Evolutionary conservation across 2,113 vertebrate genomes (phyloP).

Genomic region (Apeltes quadracus): DNA sequence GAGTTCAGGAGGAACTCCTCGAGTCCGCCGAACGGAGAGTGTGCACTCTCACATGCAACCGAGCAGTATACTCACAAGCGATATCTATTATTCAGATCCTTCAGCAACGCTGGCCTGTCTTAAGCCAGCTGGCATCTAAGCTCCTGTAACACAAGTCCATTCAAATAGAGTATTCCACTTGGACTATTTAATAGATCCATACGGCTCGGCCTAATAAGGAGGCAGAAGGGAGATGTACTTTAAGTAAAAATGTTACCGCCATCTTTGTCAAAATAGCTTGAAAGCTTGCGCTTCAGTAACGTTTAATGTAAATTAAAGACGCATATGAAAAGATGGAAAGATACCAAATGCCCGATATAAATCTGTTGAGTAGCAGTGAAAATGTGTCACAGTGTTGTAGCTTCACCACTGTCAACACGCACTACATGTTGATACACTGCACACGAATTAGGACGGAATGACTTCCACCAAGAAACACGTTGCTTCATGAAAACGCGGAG

Average conservation of each 20-base stretch:
- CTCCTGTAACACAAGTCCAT: constrained; percentile 53
- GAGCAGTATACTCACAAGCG: constrained; percentile 47
- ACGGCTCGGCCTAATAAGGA: constrained; percentile 64
- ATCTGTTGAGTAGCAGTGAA: constrained; percentile 1
- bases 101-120: constrained; percentile 36
- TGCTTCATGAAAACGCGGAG: too few species aligned
- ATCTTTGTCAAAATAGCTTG: constrained; percentile 18
- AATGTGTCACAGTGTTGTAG: constrained; percentile 1
- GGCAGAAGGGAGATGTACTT: constrained; percentile 26
- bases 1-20: constrained; percentile 27
- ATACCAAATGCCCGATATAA: not conserved
- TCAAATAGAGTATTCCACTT: constrained; percentile 43
- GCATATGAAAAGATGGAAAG: not conserved
- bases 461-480: not conserved
- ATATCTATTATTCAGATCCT: constrained; percentile 71
- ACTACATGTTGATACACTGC: not conserved
- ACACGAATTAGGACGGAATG: not conserved
- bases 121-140: constrained; percentile 61
- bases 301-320: not conserved
- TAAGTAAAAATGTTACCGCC: not conserved
- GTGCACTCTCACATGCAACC: constrained; percentile 32
- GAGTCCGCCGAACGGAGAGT: constrained; percentile 12
- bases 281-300: not conserved
- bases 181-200: constrained; percentile 55
- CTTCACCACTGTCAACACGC: not conserved